A percentile compares a stretch with the other conserved stretches of the same genome.
phyloP scores from a whole-genome alignment of 2,888 invertebrate genomes.

The Stenoptilia bipunctidactyla region DNA sequence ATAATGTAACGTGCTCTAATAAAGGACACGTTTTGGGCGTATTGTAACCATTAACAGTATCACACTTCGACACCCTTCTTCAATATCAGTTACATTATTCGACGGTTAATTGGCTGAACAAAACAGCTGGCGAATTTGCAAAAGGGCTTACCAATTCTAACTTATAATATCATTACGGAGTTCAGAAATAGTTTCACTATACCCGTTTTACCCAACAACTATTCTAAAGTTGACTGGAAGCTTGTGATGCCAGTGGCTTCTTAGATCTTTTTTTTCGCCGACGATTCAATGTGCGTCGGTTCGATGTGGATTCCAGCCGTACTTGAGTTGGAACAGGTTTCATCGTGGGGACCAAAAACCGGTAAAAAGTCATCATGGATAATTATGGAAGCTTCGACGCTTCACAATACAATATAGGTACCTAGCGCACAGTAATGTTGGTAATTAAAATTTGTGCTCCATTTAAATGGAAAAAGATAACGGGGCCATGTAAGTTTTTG shows the following conservation, averaged over 20 bases:
- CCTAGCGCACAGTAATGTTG: slow-evolving; percentile 28
- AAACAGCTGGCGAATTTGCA: background rate
- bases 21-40: slow-evolving; percentile 35
- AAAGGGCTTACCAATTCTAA: background rate
- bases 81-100: background rate
- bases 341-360: slow-evolving; percentile 51
- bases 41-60: slow-evolving; percentile 31
- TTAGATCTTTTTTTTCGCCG: slow-evolving; percentile 39
- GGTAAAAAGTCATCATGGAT: slow-evolving; percentile 60
- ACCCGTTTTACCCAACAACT: slow-evolving; percentile 24
- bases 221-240: slow-evolving; percentile 23
- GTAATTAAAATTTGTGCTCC: slow-evolving; percentile 27
- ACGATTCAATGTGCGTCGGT: slow-evolving; percentile 39
- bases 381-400: slow-evolving; percentile 55
- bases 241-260: slow-evolving; percentile 41
- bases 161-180: slow-evolving; percentile 17
- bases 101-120: background rate
- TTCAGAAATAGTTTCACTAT: slow-evolving; percentile 25
- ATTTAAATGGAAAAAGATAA: slow-evolving; percentile 2
- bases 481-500: too few relatives aligned
- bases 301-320: slow-evolving; percentile 52
- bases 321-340: slow-evolving; percentile 58
- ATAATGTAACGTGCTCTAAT: slow-evolving; percentile 36
- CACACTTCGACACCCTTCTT: slow-evolving; percentile 14
- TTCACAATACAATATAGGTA: slow-evolving; percentile 41